Evolutionary conservation across 2,797 vertebrate species (phyloP).

Genomic region (Triplophysa bombifrons): DNA sequence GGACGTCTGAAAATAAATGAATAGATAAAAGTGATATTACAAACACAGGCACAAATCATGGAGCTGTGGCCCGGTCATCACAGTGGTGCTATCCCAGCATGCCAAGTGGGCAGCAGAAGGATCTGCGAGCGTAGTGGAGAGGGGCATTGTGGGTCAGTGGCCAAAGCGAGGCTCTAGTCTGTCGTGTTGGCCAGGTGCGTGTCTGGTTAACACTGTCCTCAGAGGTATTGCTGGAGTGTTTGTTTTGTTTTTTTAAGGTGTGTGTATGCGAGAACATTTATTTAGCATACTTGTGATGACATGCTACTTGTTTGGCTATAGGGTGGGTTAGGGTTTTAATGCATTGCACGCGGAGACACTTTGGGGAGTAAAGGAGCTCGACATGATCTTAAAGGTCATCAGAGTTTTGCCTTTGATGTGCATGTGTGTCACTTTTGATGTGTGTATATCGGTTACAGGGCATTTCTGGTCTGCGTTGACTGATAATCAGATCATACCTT

Average conservation of each 20-base stretch:
- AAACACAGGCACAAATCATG: constrained; percentile 12
- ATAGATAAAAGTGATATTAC: constrained; percentile 28
- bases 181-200: constrained; percentile 8
- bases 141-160: constrained; percentile 53
- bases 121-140: constrained; percentile 39
- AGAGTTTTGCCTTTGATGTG: no score
- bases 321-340: no score
- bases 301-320: no score
- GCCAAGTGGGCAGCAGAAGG: constrained; percentile 40
- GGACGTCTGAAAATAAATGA: constrained; percentile 13
- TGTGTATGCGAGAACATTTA: background rate
- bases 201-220: constrained; percentile 14
- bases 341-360: no score
- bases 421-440: no score
- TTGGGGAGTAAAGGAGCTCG: no score
- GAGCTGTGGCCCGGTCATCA: constrained; percentile 25
- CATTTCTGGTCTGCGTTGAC: background rate
- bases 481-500: constrained; percentile 1
- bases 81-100: background rate
- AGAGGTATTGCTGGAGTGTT: constrained; percentile 2
- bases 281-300: background rate
- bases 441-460: background rate
- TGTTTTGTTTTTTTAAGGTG: background rate
- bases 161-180: constrained; percentile 19
- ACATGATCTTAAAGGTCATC: no score